Percentiles rank a stretch among this genome's conserved stretches.
Conservation (phyloP, 1,140 invertebrate species). For the Acromyrmex heyeri region DNA sequence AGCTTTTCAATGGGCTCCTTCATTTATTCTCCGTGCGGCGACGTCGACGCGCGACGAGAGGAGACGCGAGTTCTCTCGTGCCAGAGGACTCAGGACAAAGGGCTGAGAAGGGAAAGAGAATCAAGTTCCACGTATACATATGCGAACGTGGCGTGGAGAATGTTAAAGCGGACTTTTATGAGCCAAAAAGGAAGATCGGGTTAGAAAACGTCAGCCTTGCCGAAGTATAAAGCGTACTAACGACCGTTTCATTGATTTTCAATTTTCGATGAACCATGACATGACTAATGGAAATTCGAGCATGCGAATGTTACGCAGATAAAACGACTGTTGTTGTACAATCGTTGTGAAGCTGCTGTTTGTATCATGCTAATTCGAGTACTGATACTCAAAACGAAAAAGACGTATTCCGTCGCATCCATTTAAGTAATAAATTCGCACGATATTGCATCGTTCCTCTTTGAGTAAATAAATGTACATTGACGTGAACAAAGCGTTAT, state of each 20-base stretch:
- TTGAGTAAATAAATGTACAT: background rate
- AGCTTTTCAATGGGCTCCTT: conserved; percentile 78
- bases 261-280: conserved; percentile 69
- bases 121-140: conserved; percentile 72
- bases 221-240: conserved; percentile 71
- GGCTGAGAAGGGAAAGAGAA: conserved; percentile 61
- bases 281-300: conserved; percentile 57
- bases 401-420: conserved; percentile 5
- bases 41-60: conserved; percentile 49
- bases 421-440: conserved; percentile 25
- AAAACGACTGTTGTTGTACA: conserved; percentile 34
- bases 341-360: conserved; percentile 36
- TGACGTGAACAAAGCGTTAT: background rate
- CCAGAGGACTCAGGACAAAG: conserved; percentile 11
- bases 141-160: conserved; percentile 55
- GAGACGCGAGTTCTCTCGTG: conserved; percentile 48
- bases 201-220: conserved; percentile 65
- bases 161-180: conserved; percentile 76
- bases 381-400: conserved; percentile 26
- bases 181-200: conserved; percentile 64
- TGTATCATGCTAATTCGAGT: conserved; percentile 14
- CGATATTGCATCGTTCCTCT: background rate
- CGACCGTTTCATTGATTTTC: conserved; percentile 76
- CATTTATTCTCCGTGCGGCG: conserved; percentile 73
- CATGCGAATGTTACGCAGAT: conserved; percentile 36